phyloP scores from a whole-genome alignment of 2,797 vertebrate species.

The Hipposideros larvatus region DNA sequence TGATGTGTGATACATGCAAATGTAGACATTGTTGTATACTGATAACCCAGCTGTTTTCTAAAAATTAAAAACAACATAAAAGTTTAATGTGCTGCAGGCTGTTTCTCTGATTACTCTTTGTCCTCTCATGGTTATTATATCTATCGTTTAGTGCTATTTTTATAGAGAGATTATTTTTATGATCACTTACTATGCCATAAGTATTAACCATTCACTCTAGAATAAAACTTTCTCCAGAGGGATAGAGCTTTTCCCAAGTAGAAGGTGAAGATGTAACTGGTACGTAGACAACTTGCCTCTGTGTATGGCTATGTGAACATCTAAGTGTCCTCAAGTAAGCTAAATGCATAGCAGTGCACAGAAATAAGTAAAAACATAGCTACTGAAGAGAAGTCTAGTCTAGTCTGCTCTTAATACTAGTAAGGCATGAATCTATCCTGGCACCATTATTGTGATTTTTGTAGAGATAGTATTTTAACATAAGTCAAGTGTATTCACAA shows the following conservation, averaged over 20 bases:
- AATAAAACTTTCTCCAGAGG: conserved; percentile 51
- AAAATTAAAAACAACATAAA: conserved; percentile 84
- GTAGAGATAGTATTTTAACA: neutral
- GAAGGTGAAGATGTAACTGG: neutral
- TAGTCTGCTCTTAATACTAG: neutral
- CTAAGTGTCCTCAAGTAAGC: neutral
- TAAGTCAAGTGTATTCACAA: neutral
- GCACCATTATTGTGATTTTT: neutral
- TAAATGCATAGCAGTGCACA: neutral
- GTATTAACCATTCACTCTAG: conserved; percentile 71
- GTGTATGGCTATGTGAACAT: neutral
- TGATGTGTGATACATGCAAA: conserved; percentile 68
- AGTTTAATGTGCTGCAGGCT: conserved; percentile 74
- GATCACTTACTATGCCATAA: conserved; percentile 69
- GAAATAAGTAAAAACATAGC: neutral
- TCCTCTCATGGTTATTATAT: conserved; percentile 69
- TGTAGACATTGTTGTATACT: conserved; percentile 43
- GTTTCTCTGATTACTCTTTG: conserved; percentile 71
- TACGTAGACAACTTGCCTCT: neutral
- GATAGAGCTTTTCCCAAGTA: neutral
- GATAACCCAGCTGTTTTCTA: conserved; percentile 77
- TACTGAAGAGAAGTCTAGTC: neutral
- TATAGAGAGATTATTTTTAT: conserved; percentile 82
- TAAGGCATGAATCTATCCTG: neutral
- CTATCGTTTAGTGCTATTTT: conserved; percentile 77